Percentiles rank a stretch among this genome's conserved stretches.
phyloP scores from a whole-genome alignment of 2,113 vertebrate genomes.

The Pseudorasbora parva region DNA sequence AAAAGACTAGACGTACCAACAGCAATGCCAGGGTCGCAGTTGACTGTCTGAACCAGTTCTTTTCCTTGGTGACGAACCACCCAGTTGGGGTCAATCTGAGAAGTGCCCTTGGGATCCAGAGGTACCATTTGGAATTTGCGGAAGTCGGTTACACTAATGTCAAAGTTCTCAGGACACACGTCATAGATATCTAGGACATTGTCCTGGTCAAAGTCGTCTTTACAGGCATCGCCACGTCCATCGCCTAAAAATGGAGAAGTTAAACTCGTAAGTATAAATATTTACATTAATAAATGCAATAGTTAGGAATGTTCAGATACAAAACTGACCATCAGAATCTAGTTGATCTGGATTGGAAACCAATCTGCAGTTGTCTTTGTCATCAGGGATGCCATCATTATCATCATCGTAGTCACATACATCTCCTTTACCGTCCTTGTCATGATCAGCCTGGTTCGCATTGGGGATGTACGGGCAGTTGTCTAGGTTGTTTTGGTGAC shows the following conservation, averaged over 20 bases:
- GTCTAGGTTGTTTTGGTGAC: constrained; percentile 98
- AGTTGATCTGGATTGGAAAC: constrained; percentile 91
- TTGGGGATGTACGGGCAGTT: constrained; percentile 98
- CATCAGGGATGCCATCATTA: constrained; percentile 96
- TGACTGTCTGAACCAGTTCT: constrained; percentile 97
- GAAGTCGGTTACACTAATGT: constrained; percentile 97
- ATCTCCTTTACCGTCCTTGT: constrained; percentile 97
- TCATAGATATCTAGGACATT: constrained; percentile 94
- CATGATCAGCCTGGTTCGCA: constrained; percentile 96
- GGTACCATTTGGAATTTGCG: constrained; percentile 99
- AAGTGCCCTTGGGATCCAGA: constrained; percentile 96
- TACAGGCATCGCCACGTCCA: constrained; percentile 95
- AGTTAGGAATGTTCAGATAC: not conserved
- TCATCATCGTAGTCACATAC: constrained; percentile 97
- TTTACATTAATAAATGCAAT: not conserved
- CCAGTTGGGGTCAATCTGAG: constrained; percentile 99
- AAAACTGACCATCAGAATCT: constrained; percentile 88
- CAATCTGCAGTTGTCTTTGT: constrained; percentile 95
- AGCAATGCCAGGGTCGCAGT: constrained; percentile 98
- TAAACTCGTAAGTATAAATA: not conserved
- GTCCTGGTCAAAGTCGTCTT: constrained; percentile 96
- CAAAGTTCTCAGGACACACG: constrained; percentile 95
- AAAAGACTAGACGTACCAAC: constrained; percentile 80
- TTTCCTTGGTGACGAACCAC: constrained; percentile 98
- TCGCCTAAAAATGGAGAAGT: constrained; percentile 78